phyloP scores from a whole-genome alignment of 2,888 invertebrate species.

The Fragum whitleyi region DNA sequence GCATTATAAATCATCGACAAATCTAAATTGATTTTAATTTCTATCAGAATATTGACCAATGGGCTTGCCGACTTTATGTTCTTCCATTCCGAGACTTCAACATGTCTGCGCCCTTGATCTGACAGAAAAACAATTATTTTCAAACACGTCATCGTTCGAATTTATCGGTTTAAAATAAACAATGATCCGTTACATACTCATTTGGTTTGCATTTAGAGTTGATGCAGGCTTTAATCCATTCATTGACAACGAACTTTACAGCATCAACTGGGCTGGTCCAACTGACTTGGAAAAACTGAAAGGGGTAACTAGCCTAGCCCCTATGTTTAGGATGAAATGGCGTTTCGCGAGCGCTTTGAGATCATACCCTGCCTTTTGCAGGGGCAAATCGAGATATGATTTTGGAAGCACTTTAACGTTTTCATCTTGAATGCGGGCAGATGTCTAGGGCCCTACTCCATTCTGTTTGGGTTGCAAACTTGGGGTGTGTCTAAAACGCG shows the following conservation, averaged over 20 bases:
- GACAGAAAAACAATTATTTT: background rate
- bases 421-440: too few species aligned
- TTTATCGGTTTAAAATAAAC: background rate
- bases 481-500: too few species aligned
- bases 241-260: slow-evolving; percentile 76
- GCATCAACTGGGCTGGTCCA: slow-evolving; percentile 79
- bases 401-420: too few species aligned
- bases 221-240: slow-evolving; percentile 75
- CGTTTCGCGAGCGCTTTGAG: background rate
- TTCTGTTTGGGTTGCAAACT: too few species aligned
- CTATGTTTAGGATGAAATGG: background rate
- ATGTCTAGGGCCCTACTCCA: too few species aligned
- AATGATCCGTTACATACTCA: background rate
- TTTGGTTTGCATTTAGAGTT: background rate
- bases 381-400: background rate
- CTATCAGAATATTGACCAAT: background rate
- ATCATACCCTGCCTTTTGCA: too few species aligned
- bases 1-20: background rate
- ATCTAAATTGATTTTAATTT: background rate
- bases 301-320: slow-evolving; percentile 30
- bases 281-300: slow-evolving; percentile 50
- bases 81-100: slow-evolving; percentile 30
- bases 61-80: too few species aligned
- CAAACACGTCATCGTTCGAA: slow-evolving; percentile 42
- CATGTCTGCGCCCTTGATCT: slow-evolving; percentile 65